Base-by-base conservation (phyloP, 2,888 invertebrate species). In the Clivina fossor region DNA sequence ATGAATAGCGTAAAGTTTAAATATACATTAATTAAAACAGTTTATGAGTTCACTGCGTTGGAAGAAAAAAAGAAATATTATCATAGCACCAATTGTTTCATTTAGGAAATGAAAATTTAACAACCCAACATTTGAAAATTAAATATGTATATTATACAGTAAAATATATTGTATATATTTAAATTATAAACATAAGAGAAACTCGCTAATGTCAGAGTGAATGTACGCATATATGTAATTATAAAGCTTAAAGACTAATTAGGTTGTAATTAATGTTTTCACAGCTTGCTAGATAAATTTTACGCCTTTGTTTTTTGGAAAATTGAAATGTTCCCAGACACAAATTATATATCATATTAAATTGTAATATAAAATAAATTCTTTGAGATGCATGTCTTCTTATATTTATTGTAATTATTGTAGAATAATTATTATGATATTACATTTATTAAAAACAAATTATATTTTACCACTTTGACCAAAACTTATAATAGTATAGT, bases 181-280 rank as follows among this genome's bases (percentile, higher is more conserved):
- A 16, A 38, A 38, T 38, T 38, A 19, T 38, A 15, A 38, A 38
- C 38, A 2, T 1, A 18, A 18, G 19, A n/a, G 16, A 15, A 38
- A 11, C n/a, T n/a, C n/a, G n/a, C n/a, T n/a, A n/a, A n/a, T n/a
- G n/a, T n/a, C n/a, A n/a, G n/a, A n/a, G n/a, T n/a, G n/a, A n/a
- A n/a, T n/a, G n/a, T n/a, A 16, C 8, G 19, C 38, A 20, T 38
- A 7, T 38, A 18, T 20, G n/a, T 7, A 1, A 18, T 15, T 15
- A 38, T 20, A 16, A n/a, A 30, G 5, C 38, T 8, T 38, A 38
- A 38, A 16, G 38, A 15, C 8, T 38, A 37, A 37, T 37, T 37
- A 37, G 16, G 16, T 37, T 7, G 16, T 37, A 37, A 37, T 37
- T 11, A 37, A 37, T 37, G 13, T 16, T 37, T 37, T 2, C 15